phyloP scores from a whole-genome alignment of 2,888 invertebrate genomes.

The Caradrina kadenii region DNA sequence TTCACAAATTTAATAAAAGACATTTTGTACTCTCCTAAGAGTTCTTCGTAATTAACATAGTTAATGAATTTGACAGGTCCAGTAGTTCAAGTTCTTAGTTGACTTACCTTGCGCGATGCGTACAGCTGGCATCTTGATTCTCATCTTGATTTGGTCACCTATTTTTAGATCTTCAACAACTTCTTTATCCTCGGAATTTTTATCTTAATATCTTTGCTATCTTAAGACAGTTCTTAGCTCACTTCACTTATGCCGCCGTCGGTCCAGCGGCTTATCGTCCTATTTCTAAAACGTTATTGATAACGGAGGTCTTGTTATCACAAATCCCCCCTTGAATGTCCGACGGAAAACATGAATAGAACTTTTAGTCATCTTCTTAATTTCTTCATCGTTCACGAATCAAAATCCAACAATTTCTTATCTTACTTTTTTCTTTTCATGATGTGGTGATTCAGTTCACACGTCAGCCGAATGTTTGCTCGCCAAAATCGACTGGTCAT shows the following conservation, averaged over 20 bases:
- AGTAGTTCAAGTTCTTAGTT: background rate
- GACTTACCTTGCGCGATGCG: slow-evolving; percentile 98
- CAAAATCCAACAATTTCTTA: slow-evolving; percentile 55
- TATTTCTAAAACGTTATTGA: slow-evolving; percentile 82
- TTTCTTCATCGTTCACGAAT: slow-evolving; percentile 75
- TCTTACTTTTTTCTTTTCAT: slow-evolving; percentile 89
- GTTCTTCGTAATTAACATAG: background rate
- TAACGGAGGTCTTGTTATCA: slow-evolving; percentile 82
- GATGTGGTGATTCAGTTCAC: slow-evolving; percentile 75
- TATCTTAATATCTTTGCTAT: slow-evolving; percentile 83
- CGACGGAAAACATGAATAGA: slow-evolving; percentile 79
- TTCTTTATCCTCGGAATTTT: slow-evolving; percentile 84
- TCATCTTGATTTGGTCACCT: slow-evolving; percentile 95
- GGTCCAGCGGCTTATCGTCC: slow-evolving; percentile 87
- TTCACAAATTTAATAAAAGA: background rate
- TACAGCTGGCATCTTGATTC: slow-evolving; percentile 99
- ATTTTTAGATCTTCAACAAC: slow-evolving; percentile 88
- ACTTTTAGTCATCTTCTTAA: slow-evolving; percentile 82
- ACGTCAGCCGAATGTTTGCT: slow-evolving; percentile 77
- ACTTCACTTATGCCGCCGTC: slow-evolving; percentile 89
- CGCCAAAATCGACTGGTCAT: slow-evolving; percentile 83
- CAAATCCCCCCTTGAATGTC: slow-evolving; percentile 80
- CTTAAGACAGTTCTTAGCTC: slow-evolving; percentile 81
- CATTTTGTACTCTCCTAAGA: background rate
- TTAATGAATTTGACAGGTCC: background rate